Evolutionary conservation across 2,888 invertebrate species (phyloP).

Genomic region (Scrobipalpa atriplicella): DNA sequence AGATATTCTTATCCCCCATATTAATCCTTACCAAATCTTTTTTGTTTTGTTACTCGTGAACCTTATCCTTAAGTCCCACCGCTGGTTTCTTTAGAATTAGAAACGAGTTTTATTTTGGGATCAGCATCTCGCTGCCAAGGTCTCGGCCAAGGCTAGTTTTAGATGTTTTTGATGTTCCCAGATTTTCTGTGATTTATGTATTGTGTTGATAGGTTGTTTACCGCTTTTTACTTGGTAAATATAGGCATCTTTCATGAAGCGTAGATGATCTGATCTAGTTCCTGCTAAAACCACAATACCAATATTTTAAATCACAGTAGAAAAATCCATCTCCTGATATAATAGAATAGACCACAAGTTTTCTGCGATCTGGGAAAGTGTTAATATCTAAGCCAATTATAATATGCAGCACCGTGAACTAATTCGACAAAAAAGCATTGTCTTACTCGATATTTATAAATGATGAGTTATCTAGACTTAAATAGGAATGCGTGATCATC

Average conservation of each 20-base stretch:
- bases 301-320: too few relatives aligned
- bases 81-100: background rate
- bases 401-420: background rate
- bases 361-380: background rate
- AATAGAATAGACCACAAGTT: background rate
- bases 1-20: too few relatives aligned
- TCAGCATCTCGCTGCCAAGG: constrained; percentile 11
- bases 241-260: too few relatives aligned
- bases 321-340: too few relatives aligned
- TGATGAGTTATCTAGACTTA: background rate
- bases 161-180: background rate
- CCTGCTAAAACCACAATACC: too few relatives aligned
- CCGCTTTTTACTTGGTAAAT: background rate
- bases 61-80: background rate
- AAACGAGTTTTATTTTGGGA: constrained; percentile 12
- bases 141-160: constrained; percentile 6
- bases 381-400: background rate
- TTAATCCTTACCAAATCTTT: too few relatives aligned
- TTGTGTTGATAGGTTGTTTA: background rate
- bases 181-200: background rate
- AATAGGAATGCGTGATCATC: background rate
- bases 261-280: too few relatives aligned
- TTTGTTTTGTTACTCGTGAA: too few relatives aligned
- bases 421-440: background rate
- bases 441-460: background rate